A percentile compares a stretch with the other conserved stretches of the same genome.
These are phyloP conservation scores for Montipora cactus DNA, from an alignment of 64 coral and sea anemone species.

Conservation along the genomic window DNA sequence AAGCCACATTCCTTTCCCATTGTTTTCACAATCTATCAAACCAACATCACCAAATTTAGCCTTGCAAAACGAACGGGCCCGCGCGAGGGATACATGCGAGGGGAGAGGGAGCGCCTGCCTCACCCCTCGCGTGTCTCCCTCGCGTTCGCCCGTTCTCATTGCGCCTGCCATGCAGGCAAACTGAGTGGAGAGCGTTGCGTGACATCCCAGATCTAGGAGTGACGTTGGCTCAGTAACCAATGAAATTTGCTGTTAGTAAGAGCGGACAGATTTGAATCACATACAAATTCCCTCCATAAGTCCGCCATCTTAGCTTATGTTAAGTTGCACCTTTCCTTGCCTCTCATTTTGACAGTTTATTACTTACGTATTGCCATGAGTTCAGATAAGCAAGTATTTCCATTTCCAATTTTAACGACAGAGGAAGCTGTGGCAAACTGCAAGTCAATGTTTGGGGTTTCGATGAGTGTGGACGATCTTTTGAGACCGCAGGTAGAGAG, in stretches of 20 bases:
- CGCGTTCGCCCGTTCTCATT: too few species aligned
- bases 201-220: neutral
- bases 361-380: neutral
- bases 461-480: conserved; percentile 50
- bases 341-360: neutral
- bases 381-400: conserved; percentile 35
- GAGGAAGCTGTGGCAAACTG: conserved; percentile 62
- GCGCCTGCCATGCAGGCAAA: too few species aligned
- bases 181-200: too few species aligned
- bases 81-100: too few species aligned
- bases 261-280: conserved; percentile 25
- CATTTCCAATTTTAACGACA: conserved; percentile 55
- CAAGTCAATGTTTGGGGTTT: conserved; percentile 60
- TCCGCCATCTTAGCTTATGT: conserved; percentile 14
- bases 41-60: too few species aligned
- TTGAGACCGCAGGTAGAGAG: conserved; percentile 44
- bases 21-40: too few species aligned
- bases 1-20: too few species aligned
- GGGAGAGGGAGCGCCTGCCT: too few species aligned
- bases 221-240: conserved; percentile 8
- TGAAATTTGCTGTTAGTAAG: neutral
- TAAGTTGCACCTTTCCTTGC: neutral
- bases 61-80: too few species aligned
- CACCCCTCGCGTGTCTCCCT: too few species aligned
- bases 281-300: neutral